Percentiles rank a stretch among this genome's conserved stretches.
phyloP scores from a whole-genome alignment of 2,113 vertebrate species.

The Thermophis baileyi region DNA sequence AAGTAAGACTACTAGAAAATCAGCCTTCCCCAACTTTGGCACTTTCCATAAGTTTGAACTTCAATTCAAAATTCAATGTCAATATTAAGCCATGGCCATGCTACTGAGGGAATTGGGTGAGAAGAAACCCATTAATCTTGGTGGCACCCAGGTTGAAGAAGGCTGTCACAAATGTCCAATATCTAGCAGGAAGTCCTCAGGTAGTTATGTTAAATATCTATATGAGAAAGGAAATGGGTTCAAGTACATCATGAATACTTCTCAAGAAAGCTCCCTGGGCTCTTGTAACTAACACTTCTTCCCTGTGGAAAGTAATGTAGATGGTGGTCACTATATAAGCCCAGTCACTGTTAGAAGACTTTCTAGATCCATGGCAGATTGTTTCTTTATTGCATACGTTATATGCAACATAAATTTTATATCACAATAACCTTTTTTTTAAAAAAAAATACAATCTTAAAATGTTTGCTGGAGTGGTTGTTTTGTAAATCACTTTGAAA shows the following conservation, averaged over 20 bases:
- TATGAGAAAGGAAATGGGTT: not conserved
- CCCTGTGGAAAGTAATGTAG: not conserved
- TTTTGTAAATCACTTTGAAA: not conserved
- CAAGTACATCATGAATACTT: not conserved
- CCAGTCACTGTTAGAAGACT: not conserved
- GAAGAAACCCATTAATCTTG: not conserved
- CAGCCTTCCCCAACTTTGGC: not conserved
- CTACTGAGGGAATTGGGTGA: not conserved
- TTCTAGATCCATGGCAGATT: not conserved
- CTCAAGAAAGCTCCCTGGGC: not conserved
- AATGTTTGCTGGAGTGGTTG: not conserved
- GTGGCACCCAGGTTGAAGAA: not conserved
- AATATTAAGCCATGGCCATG: not conserved
- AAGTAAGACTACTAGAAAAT: not conserved
- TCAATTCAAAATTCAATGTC: not conserved
- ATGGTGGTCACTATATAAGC: not conserved
- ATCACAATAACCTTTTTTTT: not conserved
- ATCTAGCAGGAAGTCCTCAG: not conserved
- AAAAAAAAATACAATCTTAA: not conserved
- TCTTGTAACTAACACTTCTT: not conserved
- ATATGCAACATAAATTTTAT: not conserved
- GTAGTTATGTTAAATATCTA: not conserved
- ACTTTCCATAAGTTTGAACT: not conserved
- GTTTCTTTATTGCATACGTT: not conserved
- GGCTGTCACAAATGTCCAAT: not conserved